Evolutionary conservation across 2,113 vertebrate genomes (phyloP), one percentile per base, ranked within the genome.

Genomic region (Caracal caracal): DNA sequence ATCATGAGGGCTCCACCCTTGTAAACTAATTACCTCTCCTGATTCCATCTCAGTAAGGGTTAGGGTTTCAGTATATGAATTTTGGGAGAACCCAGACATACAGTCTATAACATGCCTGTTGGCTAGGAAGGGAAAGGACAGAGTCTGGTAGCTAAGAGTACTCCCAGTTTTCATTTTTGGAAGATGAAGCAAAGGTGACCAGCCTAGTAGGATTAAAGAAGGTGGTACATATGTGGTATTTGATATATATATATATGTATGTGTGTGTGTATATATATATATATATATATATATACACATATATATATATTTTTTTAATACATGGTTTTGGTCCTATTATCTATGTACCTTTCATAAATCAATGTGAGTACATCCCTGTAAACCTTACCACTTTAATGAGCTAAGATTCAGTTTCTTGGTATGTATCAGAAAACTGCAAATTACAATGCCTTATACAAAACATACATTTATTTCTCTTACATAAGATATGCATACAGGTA

Each of bases 221-320:
- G 12, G 10, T 30, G 11, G 3, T 51, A 33, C 7, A 0, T 12
- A 9, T 66, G n/a, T n/a, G 51, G 0, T 51, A 24, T n/a, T 33
- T 43, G 53, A 19, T 20, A 30, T 35, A 2, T 28, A 43, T 43
- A 43, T 43, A 1, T 43, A 1, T 43, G 7, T 43, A 1, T 43
- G 1, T 43, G 37, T 37, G 37, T 37, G 37, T 37, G 37, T 37
- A 4, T 40, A 40, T 40, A 5, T 5, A 5, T 40, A 40, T 40
- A 8, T 8, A 43, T 8, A 43, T 43, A 43, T 43, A 43, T 43
- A 43, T 8, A 43, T 8, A 43, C 8, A 43, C 9, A 43, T 43
- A 43, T 43, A 43, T 43, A 43, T 43, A 43, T 40, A 6, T 75
- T 66, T 40, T 59, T 59, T 22, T 19, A 59, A 56, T 12, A 4